phyloP scores from a whole-genome alignment of 2,888 invertebrate species.

The Zygaena filipendulae region DNA sequence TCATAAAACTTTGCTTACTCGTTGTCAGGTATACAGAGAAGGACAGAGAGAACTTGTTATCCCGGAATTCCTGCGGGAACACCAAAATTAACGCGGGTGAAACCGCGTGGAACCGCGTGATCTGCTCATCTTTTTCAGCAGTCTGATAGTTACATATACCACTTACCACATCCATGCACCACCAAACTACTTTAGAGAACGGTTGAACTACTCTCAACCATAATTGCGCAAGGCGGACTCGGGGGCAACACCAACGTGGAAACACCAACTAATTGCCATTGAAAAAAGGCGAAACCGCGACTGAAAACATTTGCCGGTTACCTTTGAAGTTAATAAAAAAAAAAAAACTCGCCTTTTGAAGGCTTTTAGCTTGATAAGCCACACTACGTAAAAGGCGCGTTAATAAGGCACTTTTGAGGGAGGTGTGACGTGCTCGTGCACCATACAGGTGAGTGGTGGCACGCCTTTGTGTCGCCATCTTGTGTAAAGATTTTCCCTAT shows the following conservation, averaged over 20 bases:
- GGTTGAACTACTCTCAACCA: constrained; percentile 45
- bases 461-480: constrained; percentile 31
- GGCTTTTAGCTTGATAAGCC: constrained; percentile 55
- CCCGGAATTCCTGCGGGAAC: too few species aligned
- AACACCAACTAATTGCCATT: constrained; percentile 70
- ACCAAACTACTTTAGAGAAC: too few species aligned
- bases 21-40: too few species aligned
- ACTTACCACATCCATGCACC: too few species aligned
- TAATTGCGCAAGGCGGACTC: constrained; percentile 58
- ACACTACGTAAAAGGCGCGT: constrained; percentile 43
- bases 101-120: too few species aligned
- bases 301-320: constrained; percentile 56
- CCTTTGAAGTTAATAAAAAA: constrained; percentile 59
- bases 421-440: constrained; percentile 45
- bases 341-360: constrained; percentile 33
- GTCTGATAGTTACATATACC: too few species aligned
- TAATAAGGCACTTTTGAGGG: constrained; percentile 60
- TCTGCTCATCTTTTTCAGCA: too few species aligned
- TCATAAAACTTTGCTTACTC: too few species aligned
- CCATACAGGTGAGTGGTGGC: constrained; percentile 37
- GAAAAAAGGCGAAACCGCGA: constrained; percentile 68
- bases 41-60: too few species aligned
- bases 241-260: constrained; percentile 42
- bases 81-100: too few species aligned
- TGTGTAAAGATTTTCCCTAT: constrained; percentile 32